phyloP scores from a whole-genome alignment of 2,888 invertebrate species.

The Drosophila hamatofila region DNA sequence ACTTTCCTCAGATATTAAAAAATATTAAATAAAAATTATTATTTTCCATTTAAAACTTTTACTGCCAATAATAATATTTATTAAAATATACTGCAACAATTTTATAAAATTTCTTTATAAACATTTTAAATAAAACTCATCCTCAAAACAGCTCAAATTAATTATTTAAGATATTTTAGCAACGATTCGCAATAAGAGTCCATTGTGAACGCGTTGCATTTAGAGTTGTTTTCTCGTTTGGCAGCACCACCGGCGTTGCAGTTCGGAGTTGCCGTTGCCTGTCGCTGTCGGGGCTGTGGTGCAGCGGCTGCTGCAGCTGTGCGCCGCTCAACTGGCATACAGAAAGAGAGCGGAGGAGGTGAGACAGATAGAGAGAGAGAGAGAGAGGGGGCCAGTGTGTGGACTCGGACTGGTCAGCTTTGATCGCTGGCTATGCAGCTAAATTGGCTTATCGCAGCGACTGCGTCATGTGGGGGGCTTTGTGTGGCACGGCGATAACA shows the following conservation, averaged over 20 bases:
- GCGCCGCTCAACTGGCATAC: background rate
- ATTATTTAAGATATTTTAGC: background rate
- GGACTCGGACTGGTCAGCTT: constrained; percentile 40
- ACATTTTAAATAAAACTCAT: background rate
- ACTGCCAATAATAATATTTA: background rate
- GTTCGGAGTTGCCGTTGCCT: constrained; percentile 49
- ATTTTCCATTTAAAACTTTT: too few species aligned
- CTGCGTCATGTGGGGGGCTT: constrained; percentile 34
- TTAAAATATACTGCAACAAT: background rate
- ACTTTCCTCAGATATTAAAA: too few species aligned
- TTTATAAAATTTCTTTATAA: background rate
- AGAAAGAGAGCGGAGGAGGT: background rate
- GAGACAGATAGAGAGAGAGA: background rate
- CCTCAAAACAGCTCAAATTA: background rate
- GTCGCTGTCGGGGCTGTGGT: constrained; percentile 32
- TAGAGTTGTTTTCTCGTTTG: constrained; percentile 59
- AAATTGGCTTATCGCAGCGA: constrained; percentile 69
- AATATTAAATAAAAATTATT: too few species aligned
- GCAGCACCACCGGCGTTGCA: constrained; percentile 69
- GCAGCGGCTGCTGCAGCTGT: constrained; percentile 23
- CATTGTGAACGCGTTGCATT: constrained; percentile 29
- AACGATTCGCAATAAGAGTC: background rate
- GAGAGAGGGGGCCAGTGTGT: background rate
- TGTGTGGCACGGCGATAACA: constrained; percentile 42
- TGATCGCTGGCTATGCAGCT: constrained; percentile 48